Conservation (phyloP, 2,888 invertebrate species). For the Lasiommata megera region DNA sequence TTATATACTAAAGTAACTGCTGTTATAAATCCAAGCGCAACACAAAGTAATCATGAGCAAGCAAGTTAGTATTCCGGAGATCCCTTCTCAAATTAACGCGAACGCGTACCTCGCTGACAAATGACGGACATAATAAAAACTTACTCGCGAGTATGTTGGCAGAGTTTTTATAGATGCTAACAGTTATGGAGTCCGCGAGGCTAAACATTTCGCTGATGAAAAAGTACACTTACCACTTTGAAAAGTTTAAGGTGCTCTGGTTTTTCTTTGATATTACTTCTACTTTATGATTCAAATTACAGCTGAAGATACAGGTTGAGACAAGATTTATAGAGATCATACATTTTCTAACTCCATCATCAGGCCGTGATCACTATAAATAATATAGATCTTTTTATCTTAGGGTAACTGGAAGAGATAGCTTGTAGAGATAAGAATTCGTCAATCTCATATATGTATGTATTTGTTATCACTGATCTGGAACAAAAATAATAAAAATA, state of each 20-base stretch:
- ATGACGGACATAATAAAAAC: constrained; percentile 53
- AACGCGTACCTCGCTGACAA: constrained; percentile 73
- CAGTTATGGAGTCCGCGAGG: neutral
- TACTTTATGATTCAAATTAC: too few relatives aligned
- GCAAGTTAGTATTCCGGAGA: constrained; percentile 62
- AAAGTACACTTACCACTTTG: neutral
- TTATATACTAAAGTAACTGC: neutral
- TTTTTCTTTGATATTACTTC: too few relatives aligned
- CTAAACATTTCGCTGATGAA: neutral
- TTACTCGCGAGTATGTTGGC: constrained; percentile 44
- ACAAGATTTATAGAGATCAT: too few relatives aligned
- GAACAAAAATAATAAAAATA: too few relatives aligned
- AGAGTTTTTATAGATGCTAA: constrained; percentile 20
- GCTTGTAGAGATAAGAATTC: too few relatives aligned
- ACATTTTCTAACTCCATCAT: too few relatives aligned
- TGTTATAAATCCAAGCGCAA: constrained; percentile 12
- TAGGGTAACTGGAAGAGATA: too few relatives aligned
- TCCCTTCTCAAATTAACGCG: constrained; percentile 80
- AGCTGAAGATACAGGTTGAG: too few relatives aligned
- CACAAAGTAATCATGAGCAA: constrained; percentile 40
- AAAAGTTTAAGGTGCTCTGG: neutral
- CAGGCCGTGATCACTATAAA: too few relatives aligned
- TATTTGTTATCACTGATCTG: too few relatives aligned
- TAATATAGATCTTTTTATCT: too few relatives aligned
- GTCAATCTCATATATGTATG: too few relatives aligned